These are phyloP conservation scores for Leptonema lineaticorne DNA, from an alignment of 1,140 invertebrate species.

Conservation along the genomic window DNA sequence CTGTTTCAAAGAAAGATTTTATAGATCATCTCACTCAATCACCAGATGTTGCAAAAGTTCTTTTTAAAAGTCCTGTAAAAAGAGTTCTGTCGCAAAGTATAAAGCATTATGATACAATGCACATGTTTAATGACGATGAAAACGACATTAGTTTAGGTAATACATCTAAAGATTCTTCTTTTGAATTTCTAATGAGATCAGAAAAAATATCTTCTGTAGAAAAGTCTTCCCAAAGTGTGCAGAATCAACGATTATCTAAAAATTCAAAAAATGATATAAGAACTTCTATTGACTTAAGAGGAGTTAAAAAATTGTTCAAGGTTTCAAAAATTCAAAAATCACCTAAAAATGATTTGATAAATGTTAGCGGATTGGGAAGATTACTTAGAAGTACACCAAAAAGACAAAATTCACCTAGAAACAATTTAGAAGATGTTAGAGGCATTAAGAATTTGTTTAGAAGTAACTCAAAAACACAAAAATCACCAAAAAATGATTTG, in stretches of 20 bases:
- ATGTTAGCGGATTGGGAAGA: constrained; percentile 48
- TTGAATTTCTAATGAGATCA: constrained; percentile 43
- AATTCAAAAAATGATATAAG: constrained; percentile 43
- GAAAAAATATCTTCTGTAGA: too few species aligned
- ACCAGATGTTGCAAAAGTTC: constrained; percentile 49
- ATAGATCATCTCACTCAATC: constrained; percentile 52
- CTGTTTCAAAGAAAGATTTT: constrained; percentile 49
- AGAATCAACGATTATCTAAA: constrained; percentile 43
- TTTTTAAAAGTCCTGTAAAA: constrained; percentile 54
- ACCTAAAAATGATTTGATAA: constrained; percentile 40
- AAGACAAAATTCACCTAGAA: constrained; percentile 49
- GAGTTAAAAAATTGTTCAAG: constrained; percentile 40
- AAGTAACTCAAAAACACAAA: constrained; percentile 45
- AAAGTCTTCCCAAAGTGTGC: too few species aligned
- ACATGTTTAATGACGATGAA: constrained; percentile 30
- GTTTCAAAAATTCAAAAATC: constrained; percentile 41
- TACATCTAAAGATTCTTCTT: constrained; percentile 41
- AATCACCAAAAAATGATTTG: constrained; percentile 51
- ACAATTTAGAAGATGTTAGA: constrained; percentile 50
- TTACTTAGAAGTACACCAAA: constrained; percentile 44
- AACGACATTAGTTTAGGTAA: constrained; percentile 32
- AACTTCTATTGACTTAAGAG: constrained; percentile 31
- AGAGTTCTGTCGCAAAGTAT: constrained; percentile 54
- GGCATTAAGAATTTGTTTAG: constrained; percentile 48
- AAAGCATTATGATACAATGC: constrained; percentile 37